Evolutionary conservation across 1,140 invertebrate genomes (phyloP).

Genomic region (Trialeurodes vaporariorum): DNA sequence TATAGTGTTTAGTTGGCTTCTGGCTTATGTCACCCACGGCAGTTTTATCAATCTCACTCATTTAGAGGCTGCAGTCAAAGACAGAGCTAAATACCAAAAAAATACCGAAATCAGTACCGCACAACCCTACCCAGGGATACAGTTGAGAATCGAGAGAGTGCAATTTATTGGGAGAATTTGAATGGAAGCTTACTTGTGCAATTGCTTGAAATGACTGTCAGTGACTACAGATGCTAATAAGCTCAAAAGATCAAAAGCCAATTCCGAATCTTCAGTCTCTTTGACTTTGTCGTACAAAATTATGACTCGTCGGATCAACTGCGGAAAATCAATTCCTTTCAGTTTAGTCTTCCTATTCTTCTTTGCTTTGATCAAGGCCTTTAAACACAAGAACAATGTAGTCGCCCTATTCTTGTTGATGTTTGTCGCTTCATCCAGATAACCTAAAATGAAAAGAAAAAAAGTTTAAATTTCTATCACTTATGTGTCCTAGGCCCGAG

Average conservation of each 20-base stretch:
- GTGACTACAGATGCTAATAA: background rate
- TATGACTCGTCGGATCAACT: background rate
- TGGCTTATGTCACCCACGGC: too few species aligned
- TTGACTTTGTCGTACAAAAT: background rate
- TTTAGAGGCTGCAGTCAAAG: too few species aligned
- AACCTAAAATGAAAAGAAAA: background rate
- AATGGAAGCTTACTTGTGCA: background rate
- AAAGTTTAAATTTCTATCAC: too few species aligned
- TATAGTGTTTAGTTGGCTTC: too few species aligned
- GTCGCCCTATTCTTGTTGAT: background rate
- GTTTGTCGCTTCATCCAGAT: background rate
- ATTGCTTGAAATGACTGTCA: background rate
- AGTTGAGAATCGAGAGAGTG: too few species aligned
- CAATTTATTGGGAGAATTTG: too few species aligned
- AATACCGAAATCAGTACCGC: too few species aligned
- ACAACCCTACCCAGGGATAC: too few species aligned
- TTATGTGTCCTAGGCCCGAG: too few species aligned
- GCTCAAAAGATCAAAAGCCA: background rate
- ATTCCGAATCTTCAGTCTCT: background rate
- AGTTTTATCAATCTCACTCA: too few species aligned
- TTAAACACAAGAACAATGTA: background rate
- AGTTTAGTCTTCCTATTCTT: background rate
- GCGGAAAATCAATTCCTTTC: background rate
- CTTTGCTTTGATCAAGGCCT: background rate
- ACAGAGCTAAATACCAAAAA: too few species aligned